Percentiles rank a stretch among this genome's conserved stretches.
Evolutionary conservation across 2,797 vertebrate species (phyloP).

Genomic region (Sebastes diaconus): DNA sequence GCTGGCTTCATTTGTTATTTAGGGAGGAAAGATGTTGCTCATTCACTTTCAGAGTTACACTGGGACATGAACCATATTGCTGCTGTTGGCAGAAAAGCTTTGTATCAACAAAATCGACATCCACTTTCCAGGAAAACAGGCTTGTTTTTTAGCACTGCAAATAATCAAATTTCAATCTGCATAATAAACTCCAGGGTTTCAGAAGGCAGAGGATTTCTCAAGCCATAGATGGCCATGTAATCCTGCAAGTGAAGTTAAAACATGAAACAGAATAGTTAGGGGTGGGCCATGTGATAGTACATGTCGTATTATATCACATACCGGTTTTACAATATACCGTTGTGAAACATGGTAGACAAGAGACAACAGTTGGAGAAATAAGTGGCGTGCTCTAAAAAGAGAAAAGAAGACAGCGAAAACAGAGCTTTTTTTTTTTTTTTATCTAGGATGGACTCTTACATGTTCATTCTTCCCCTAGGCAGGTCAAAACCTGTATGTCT

Average conservation of each 20-base stretch:
- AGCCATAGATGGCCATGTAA: neutral
- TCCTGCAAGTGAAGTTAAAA: neutral
- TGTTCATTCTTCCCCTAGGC: too few relatives aligned
- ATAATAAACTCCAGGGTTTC: neutral
- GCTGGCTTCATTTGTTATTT: slow-evolving; percentile 42
- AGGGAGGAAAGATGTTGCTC: slow-evolving; percentile 45
- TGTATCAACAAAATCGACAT: slow-evolving; percentile 8
- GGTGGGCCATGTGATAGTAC: neutral
- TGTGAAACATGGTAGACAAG: neutral
- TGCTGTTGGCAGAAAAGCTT: slow-evolving; percentile 37
- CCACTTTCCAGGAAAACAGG: slow-evolving; percentile 14
- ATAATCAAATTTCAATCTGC: neutral
- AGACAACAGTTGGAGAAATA: too few relatives aligned
- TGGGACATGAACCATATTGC: slow-evolving; percentile 53
- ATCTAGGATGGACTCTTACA: too few relatives aligned
- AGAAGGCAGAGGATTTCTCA: neutral
- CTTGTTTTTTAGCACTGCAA: neutral
- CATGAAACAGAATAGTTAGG: neutral
- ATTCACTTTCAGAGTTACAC: slow-evolving; percentile 37
- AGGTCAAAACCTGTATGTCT: too few relatives aligned
- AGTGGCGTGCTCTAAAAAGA: too few relatives aligned
- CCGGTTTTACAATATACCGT: neutral
- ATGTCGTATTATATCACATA: neutral
- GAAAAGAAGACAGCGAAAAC: too few relatives aligned
- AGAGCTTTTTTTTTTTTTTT: too few relatives aligned